Evolutionary conservation across 2,888 invertebrate genomes (phyloP), one percentile per base, ranked within the genome.

Genomic region (Tribolium freemani): DNA sequence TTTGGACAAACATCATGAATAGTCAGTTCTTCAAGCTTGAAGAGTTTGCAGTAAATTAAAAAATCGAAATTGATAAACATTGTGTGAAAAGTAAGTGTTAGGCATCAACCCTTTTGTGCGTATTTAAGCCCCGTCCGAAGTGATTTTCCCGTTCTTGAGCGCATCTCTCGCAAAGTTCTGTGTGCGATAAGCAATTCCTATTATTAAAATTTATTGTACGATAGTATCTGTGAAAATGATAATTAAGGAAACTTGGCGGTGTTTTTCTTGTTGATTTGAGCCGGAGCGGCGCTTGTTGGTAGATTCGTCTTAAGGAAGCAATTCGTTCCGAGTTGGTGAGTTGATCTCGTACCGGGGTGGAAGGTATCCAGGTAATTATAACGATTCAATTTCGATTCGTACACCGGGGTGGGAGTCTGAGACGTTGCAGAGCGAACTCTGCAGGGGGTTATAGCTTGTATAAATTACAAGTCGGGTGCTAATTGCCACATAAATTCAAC

Each of bases 381-480:
- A 78, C 78, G 76, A 79, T 80, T 80, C 78, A 79, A 79, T 79
- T 79, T 76, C 77, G 75, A 78, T 74, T 74, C 72, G 68, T 64
- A 71, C 51, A 21, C 46, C 26, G 13, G 61, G 54, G 48, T 50
- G 63, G 60, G 66, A 70, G 71, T 54, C 57, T 67, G 72, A 74
- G 69, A 76, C 77, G 78, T 72, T 77, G 78, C 77, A 76, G 76
- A 76, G 72, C 66, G 71, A 69, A 38, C 79, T 75, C 78, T 75
- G 78, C 78, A 75, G 79, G 79, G 80, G 79, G 79, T 80, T 79
- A 80, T 78, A 77, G 79, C 81, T 78, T 80, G 79, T 80, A 81
- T 82, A 82, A 81, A 82, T 82, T 82, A 81, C 81, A 78, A 80
- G 79, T 78, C 79, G 81, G 79, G 81, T 80, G 81, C 82, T 82